These are phyloP conservation scores for Agrotis segetum DNA, from an alignment of 2,888 invertebrate species.

Conservation along the genomic window DNA sequence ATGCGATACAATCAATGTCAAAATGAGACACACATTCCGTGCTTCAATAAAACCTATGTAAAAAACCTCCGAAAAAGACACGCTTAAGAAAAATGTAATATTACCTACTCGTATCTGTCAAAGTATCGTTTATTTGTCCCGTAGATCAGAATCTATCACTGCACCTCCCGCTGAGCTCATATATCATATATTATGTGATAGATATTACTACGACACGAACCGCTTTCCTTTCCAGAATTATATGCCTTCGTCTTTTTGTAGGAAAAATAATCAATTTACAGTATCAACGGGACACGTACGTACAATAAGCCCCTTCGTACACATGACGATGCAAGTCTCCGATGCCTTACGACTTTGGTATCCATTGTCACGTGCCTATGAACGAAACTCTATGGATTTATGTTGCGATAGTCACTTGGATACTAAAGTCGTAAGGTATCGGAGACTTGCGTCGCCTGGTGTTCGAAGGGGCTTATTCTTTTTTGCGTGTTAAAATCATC, in stretches of 20 bases:
- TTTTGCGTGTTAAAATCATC: too few species aligned
- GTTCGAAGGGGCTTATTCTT: too few species aligned
- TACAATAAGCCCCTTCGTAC: too few species aligned
- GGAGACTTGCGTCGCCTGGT: too few species aligned
- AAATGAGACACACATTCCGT: too few species aligned
- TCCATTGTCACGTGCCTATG: too few species aligned
- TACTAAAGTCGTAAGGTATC: too few species aligned
- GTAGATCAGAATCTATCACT: conserved; percentile 34
- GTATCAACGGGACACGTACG: not conserved
- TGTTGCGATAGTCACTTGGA: too few species aligned
- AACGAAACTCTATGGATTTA: too few species aligned
- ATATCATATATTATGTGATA: conserved; percentile 38
- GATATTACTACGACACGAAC: conserved; percentile 25
- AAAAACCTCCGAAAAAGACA: not conserved
- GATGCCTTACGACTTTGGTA: too few species aligned
- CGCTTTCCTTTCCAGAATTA: conserved; percentile 15
- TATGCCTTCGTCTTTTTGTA: conserved; percentile 7
- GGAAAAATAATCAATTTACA: conserved; percentile 19
- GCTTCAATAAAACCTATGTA: not conserved
- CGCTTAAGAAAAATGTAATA: not conserved
- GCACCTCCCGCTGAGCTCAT: conserved; percentile 40
- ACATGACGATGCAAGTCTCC: too few species aligned
- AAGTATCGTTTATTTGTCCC: conserved; percentile 19
- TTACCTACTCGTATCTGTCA: not conserved
- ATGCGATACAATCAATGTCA: too few species aligned